These are phyloP conservation scores for Chrysocyon brachyurus DNA, from an alignment of 2,797 vertebrate genomes.

Conservation along the genomic window DNA sequence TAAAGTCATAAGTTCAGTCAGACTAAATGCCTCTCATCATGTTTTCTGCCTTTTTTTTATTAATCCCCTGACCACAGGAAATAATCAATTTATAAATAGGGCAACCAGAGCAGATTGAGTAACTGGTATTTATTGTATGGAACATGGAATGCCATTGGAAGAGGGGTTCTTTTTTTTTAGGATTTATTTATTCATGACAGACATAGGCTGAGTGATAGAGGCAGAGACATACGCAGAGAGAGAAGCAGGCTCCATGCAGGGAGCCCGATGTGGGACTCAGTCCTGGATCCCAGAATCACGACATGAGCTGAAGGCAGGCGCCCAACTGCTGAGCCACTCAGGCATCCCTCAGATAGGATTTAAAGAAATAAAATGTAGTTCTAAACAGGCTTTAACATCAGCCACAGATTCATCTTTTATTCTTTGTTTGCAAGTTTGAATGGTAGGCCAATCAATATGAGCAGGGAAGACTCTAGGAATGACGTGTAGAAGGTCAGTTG, in stretches of 20 bases:
- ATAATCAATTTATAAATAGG: neutral
- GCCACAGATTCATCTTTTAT: neutral
- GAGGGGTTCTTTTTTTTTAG: too few species aligned
- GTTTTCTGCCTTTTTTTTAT: neutral
- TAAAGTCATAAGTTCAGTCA: neutral
- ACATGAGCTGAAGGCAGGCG: too few species aligned
- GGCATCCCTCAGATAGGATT: too few species aligned
- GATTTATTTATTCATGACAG: too few species aligned
- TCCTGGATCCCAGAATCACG: too few species aligned
- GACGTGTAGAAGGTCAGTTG: neutral
- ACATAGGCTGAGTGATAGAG: too few species aligned
- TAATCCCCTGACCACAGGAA: neutral
- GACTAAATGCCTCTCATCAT: neutral
- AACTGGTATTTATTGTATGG: neutral
- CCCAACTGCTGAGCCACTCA: too few species aligned
- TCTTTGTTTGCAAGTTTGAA: neutral
- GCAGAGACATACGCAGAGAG: too few species aligned
- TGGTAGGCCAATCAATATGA: neutral
- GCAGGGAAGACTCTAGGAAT: neutral
- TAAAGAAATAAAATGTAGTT: neutral
- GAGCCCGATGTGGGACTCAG: too few species aligned
- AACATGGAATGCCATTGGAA: neutral
- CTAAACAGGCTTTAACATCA: neutral
- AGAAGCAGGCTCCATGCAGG: too few species aligned
- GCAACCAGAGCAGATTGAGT: neutral